phyloP scores from a whole-genome alignment of 2,113 vertebrate species.

The Scortum barcoo region DNA sequence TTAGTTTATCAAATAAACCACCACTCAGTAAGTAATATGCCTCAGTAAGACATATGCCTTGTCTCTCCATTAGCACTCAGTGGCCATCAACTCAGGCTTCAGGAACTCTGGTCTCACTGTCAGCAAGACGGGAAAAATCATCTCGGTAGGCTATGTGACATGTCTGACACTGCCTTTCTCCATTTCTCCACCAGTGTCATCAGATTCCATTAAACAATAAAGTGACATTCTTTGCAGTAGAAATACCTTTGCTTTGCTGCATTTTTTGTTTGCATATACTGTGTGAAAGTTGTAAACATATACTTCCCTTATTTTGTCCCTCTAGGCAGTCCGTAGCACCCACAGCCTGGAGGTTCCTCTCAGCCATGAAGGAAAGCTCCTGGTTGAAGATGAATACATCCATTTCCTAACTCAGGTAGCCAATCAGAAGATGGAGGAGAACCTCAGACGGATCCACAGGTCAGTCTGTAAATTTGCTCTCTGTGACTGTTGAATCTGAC shows the following conservation, averaged over 20 bases:
- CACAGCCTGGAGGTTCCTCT: conserved; percentile 95
- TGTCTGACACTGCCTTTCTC: background rate
- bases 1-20: background rate
- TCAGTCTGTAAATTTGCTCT: conserved; percentile 60
- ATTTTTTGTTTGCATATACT: background rate
- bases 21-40: background rate
- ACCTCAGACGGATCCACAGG: conserved; percentile 90
- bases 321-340: conserved; percentile 93
- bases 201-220: background rate
- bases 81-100: conserved; percentile 91
- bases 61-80: conserved; percentile 84
- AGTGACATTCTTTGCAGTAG: background rate
- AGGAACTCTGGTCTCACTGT: conserved; percentile 96
- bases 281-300: background rate
- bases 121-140: conserved; percentile 91
- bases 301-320: conserved; percentile 1
- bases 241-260: background rate
- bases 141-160: conserved; percentile 83
- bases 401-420: conserved; percentile 88
- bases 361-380: conserved; percentile 85
- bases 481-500: background rate
- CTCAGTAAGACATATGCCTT: background rate
- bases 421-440: conserved; percentile 96
- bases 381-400: conserved; percentile 91
- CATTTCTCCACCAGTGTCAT: background rate